Conservation (phyloP, 2,113 vertebrate genomes). For the Catagonus wagneri region DNA sequence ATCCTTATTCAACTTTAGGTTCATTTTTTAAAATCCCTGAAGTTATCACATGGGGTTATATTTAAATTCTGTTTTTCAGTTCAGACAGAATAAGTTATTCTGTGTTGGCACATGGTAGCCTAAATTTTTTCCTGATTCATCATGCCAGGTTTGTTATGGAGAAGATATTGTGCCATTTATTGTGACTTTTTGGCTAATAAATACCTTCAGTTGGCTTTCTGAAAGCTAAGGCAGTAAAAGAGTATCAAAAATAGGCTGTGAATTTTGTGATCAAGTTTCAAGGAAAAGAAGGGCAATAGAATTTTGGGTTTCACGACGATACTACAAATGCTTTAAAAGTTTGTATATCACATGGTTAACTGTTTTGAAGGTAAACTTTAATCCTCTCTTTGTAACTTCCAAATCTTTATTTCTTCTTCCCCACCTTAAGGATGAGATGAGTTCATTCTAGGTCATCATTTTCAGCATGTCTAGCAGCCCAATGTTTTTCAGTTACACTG, state of each 20-base stretch:
- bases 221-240: slow-evolving; percentile 1
- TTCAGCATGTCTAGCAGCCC: slow-evolving; percentile 60
- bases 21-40: slow-evolving; percentile 6
- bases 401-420: slow-evolving; percentile 36
- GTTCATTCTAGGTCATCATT: slow-evolving; percentile 57
- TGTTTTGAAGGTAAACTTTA: neutral
- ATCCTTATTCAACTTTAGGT: slow-evolving; percentile 10
- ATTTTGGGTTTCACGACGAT: slow-evolving; percentile 13
- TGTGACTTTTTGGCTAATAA: neutral
- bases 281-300: slow-evolving; percentile 22
- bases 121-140: slow-evolving; percentile 17
- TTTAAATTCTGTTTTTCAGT: slow-evolving; percentile 48
- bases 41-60: neutral
- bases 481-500: slow-evolving; percentile 53
- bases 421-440: neutral
- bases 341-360: neutral
- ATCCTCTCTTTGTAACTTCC: slow-evolving; percentile 30
- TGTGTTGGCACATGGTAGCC: neutral
- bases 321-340: neutral
- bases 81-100: slow-evolving; percentile 28
- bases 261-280: slow-evolving; percentile 17
- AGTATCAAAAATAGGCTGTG: neutral
- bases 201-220: neutral
- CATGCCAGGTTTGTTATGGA: neutral
- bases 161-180: neutral